Conservation (phyloP, 1,140 invertebrate species). For the Tetraneura akinire region DNA sequence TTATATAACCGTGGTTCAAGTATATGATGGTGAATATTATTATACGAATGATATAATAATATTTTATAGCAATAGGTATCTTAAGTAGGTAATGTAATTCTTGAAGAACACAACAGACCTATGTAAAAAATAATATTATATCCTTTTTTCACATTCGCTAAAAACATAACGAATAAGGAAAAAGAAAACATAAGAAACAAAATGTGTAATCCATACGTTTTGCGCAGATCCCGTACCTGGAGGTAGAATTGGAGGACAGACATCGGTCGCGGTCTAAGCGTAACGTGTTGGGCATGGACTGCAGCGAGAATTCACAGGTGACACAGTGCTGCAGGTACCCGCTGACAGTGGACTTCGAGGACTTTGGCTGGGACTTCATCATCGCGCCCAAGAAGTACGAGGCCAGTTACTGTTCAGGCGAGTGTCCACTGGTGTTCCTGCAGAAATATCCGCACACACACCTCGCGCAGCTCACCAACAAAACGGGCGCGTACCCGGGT, state of each 20-base stretch:
- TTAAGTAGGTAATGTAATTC: no score
- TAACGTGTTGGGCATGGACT: conserved; percentile 70
- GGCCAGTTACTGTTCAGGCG: conserved; percentile 94
- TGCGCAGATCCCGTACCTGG: conserved; percentile 41
- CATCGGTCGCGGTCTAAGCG: conserved; percentile 61
- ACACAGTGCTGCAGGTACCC: conserved; percentile 86
- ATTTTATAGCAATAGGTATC: no score
- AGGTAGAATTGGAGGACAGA: conserved; percentile 67
- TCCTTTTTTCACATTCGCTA: no score
- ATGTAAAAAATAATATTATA: no score
- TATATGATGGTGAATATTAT: no score
- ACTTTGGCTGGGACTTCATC: conserved; percentile 98
- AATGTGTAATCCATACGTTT: not conserved
- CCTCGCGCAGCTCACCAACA: conserved; percentile 68
- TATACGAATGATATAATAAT: no score
- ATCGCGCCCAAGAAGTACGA: conserved; percentile 94
- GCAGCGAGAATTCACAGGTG: conserved; percentile 76
- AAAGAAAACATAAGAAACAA: no score
- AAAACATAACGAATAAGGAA: no score
- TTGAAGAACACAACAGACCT: no score
- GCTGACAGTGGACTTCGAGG: conserved; percentile 91
- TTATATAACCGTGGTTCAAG: no score
- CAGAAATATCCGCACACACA: conserved; percentile 84
- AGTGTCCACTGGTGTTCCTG: conserved; percentile 78
- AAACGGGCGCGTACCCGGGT: conserved; percentile 70